These are phyloP conservation scores for Pammene aurita DNA, from an alignment of 2,888 invertebrate species.

Conservation along the genomic window DNA sequence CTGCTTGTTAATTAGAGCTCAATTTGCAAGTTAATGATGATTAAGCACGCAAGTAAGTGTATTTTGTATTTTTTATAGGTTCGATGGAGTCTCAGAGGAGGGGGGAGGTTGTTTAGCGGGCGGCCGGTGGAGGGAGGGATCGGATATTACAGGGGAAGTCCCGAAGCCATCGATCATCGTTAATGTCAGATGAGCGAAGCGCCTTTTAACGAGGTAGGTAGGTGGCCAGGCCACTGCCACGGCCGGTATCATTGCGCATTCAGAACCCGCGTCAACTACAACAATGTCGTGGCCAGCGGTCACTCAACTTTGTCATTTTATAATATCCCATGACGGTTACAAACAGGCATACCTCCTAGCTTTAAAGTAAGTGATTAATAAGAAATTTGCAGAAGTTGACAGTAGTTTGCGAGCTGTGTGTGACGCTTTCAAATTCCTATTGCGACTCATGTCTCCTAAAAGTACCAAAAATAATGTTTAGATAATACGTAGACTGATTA, in stretches of 20 bases:
- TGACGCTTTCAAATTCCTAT: too few species aligned
- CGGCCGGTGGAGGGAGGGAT: conserved; percentile 51
- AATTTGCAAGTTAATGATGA: conserved; percentile 37
- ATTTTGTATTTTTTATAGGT: conserved; percentile 40
- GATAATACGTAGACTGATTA: too few species aligned
- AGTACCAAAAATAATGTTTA: too few species aligned
- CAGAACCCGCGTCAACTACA: conserved; percentile 15
- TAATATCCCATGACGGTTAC: not conserved
- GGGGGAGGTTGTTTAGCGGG: conserved; percentile 50
- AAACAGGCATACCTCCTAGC: too few species aligned
- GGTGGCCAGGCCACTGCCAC: conserved; percentile 49
- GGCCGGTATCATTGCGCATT: conserved; percentile 43
- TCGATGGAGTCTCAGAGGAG: conserved; percentile 40
- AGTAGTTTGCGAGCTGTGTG: too few species aligned
- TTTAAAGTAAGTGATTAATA: too few species aligned
- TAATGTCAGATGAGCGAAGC: conserved; percentile 70
- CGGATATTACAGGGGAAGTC: conserved; percentile 76
- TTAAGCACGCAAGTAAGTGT: conserved; percentile 41
- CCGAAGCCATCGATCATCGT: conserved; percentile 73
- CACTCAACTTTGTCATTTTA: not conserved
- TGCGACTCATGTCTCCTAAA: too few species aligned
- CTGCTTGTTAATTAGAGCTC: conserved; percentile 8
- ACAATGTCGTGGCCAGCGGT: conserved; percentile 18
- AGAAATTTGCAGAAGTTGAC: too few species aligned
- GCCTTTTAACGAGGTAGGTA: conserved; percentile 69